A percentile compares a stretch with the other conserved stretches of the same genome.
phyloP scores from a whole-genome alignment of 2,113 vertebrate genomes.

The Tragelaphus scriptus region DNA sequence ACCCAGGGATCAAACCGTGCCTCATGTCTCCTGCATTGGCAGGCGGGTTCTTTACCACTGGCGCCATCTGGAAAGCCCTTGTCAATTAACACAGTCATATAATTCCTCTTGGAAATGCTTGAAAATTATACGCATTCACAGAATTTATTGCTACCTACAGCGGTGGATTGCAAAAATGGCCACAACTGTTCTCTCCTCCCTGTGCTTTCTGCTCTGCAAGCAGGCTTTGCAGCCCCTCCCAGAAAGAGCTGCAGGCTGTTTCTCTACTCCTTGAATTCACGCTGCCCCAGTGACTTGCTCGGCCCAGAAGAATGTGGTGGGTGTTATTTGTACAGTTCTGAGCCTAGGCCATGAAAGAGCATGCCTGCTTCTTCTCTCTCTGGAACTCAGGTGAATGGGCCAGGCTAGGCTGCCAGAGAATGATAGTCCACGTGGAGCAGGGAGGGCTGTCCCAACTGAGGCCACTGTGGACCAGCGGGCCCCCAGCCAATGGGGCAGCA shows the following conservation, averaged over 20 bases:
- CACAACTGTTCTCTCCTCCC: background rate
- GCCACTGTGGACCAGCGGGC: background rate
- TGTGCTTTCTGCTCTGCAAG: background rate
- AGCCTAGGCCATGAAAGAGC: background rate
- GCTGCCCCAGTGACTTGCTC: background rate
- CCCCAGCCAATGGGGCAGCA: background rate
- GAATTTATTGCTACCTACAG: background rate
- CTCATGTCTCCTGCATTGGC: background rate
- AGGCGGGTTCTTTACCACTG: background rate
- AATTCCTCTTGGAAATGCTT: background rate
- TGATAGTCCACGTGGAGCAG: background rate
- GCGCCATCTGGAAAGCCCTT: background rate
- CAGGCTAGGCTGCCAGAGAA: background rate
- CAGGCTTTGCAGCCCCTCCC: background rate
- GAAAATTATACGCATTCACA: background rate
- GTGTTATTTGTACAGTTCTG: background rate
- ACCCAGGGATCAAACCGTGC: background rate
- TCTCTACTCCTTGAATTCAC: background rate
- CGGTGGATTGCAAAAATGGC: background rate
- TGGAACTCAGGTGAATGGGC: background rate
- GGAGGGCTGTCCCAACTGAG: background rate
- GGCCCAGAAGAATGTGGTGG: background rate
- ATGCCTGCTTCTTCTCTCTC: background rate
- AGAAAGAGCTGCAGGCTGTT: background rate
- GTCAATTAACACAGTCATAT: background rate